phyloP scores from a whole-genome alignment of 35 echinoderm and acorn worm genomes.

The Apostichopus japonicus region DNA sequence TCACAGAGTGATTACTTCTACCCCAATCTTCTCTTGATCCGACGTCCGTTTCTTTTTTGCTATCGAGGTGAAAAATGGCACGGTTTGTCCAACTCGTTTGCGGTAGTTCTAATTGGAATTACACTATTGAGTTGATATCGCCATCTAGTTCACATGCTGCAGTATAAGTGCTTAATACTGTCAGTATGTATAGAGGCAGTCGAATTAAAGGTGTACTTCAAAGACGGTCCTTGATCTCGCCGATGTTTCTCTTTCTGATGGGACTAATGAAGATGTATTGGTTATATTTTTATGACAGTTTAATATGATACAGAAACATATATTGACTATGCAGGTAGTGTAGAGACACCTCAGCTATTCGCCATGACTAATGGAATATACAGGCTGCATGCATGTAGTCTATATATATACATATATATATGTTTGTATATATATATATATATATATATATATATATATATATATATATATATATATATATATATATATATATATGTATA shows the following conservation, averaged over 20 bases:
- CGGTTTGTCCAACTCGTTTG: background rate
- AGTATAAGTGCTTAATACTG: background rate
- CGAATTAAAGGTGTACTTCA: background rate
- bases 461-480: no score
- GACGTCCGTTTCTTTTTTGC: background rate
- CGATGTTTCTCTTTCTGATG: background rate
- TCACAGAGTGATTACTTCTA: constrained; percentile 28
- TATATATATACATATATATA: no score
- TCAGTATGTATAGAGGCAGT: background rate
- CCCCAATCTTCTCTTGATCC: background rate
- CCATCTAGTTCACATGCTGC: background rate
- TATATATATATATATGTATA: no score
- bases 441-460: no score
- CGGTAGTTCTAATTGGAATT: constrained; percentile 10
- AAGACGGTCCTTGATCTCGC: background rate
- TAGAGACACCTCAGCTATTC: no score
- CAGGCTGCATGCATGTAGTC: no score
- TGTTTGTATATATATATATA: no score
- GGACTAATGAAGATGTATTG: background rate
- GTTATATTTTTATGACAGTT: background rate
- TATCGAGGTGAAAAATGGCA: background rate
- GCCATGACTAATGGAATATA: no score
- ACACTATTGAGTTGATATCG: background rate
- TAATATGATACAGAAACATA: no score
- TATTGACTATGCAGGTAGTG: no score